Conservation (phyloP, 2,888 invertebrate species). For the Athripsodes cinereus region DNA sequence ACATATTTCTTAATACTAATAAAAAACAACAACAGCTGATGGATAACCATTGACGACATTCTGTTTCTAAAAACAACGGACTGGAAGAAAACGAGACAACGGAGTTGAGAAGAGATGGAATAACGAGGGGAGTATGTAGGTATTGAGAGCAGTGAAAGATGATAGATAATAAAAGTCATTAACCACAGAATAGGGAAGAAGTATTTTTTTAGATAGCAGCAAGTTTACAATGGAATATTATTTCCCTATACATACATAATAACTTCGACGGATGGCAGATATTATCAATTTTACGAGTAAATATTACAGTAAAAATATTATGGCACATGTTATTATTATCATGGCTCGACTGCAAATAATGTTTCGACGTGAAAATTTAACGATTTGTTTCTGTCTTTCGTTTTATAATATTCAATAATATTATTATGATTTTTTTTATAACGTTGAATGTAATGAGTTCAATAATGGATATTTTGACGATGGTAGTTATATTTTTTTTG, state of each 20-base stretch:
- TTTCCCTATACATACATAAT: background rate
- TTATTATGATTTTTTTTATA: no score
- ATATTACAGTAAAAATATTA: background rate
- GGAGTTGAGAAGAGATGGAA: background rate
- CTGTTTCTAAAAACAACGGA: background rate
- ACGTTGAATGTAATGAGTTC: no score
- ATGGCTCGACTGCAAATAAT: background rate
- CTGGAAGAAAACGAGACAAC: background rate
- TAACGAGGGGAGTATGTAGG: background rate
- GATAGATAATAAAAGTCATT: constrained; percentile 1
- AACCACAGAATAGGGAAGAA: background rate
- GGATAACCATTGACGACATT: no score
- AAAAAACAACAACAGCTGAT: no score
- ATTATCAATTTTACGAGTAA: background rate
- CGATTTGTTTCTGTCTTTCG: background rate
- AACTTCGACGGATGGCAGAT: background rate
- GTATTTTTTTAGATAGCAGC: background rate
- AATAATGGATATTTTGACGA: no score
- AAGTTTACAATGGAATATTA: background rate
- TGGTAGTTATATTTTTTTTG: no score
- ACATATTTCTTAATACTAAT: no score
- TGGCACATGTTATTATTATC: background rate
- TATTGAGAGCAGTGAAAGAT: background rate
- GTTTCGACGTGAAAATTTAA: background rate
- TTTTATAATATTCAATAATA: no score